Evolutionary conservation across 2,113 vertebrate genomes (phyloP), one percentile per base, ranked within the genome.

Genomic region (Rhizomys pruinosus): DNA sequence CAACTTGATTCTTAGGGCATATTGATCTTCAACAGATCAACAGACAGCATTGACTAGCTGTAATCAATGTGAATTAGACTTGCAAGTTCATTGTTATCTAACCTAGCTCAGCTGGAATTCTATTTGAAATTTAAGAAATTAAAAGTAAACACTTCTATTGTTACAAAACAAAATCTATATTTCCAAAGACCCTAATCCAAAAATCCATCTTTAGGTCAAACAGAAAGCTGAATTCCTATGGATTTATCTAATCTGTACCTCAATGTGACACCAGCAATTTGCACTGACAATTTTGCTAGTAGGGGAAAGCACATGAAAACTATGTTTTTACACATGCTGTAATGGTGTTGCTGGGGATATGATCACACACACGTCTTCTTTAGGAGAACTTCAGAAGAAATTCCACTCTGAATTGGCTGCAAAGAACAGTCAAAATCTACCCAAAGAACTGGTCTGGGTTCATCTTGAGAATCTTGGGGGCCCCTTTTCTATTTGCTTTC

Each of bases 71-170:
- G n/a, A 96, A 94, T 23, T 85, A 59, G 15, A 79, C 20, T 61
- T 85, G 76, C 64, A 77, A 93, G 69, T 13, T 90, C 52, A 88
- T 44, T 11, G 59, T 81, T 52, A 88, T 25, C 72, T 85, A 27
- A 77, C 90, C 87, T 72, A 92, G 55, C 25, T 92, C 29, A 59
- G 7, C 1, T 92, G 19, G 87, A 91, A 92, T 80, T 55, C 10
- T 19, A 72, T 79, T 82, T 94, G 81, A 74, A 90, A n/a, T 87
- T 79, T 78, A 63, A 27, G 61, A 77, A 87, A 52, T 77, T 47
- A 87, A 92, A 94, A 93, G 52, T 37, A 63, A 74, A 85, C 0
- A 7, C 69, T 66, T 78, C 37, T 82, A 2, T 34, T 64, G 59
- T 74, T 89, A 82, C 2, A 84, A 91, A 96, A 84, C 42, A 27